phyloP scores from a whole-genome alignment of 2,888 invertebrate species.

The Harpagoxenus sublaevis region DNA sequence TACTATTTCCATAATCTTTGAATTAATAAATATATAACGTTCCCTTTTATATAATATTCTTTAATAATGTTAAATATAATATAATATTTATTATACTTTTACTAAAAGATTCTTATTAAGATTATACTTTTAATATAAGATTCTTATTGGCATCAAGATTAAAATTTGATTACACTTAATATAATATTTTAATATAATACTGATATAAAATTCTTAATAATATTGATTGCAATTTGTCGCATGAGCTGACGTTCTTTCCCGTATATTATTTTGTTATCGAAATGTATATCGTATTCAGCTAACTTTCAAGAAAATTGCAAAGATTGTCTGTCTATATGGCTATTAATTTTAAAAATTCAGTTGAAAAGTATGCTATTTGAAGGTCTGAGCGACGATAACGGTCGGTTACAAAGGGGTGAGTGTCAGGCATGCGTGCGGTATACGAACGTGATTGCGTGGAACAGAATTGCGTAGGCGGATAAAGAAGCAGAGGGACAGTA shows the following conservation, averaged over 20 bases:
- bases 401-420: slow-evolving; percentile 26
- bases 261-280: neutral
- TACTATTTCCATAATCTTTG: slow-evolving; percentile 1
- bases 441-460: slow-evolving; percentile 51
- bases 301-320: neutral
- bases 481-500: slow-evolving; percentile 45
- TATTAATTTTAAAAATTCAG: slow-evolving; percentile 9
- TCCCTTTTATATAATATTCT: neutral
- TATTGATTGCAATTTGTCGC: neutral
- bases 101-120: neutral
- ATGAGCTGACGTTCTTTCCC: neutral
- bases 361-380: neutral
- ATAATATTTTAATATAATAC: neutral
- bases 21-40: neutral
- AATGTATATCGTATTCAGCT: neutral
- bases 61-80: neutral
- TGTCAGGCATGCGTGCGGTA: slow-evolving; percentile 41
- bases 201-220: neutral
- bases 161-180: neutral
- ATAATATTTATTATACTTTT: neutral
- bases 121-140: neutral
- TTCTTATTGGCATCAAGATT: neutral
- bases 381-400: slow-evolving; percentile 4
- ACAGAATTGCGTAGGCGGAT: slow-evolving; percentile 40
- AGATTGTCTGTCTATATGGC: neutral